Evolutionary conservation across 2,113 vertebrate species (phyloP).

Genomic region (Rhadina sibilatrix): DNA sequence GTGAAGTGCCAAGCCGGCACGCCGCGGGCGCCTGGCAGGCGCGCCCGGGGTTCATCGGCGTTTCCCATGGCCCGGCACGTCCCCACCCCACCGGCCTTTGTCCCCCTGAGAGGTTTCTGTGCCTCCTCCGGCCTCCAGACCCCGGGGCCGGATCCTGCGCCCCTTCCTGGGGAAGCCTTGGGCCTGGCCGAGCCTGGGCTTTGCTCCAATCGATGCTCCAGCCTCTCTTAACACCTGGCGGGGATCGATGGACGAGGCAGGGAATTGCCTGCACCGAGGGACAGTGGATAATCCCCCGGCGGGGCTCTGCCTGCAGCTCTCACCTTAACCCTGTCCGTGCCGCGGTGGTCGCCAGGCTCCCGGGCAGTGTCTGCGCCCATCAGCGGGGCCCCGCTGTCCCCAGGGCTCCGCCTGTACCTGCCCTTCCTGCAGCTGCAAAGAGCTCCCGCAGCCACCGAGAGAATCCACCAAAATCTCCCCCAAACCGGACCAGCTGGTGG

Average conservation of each 20-base stretch:
- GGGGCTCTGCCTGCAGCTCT: neutral
- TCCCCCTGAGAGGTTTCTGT: neutral
- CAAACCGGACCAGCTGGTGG: neutral
- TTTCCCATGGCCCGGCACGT: neutral
- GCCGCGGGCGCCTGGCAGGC: conserved; percentile 8
- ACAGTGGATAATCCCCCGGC: neutral
- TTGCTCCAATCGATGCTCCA: conserved; percentile 35
- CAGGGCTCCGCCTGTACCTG: neutral
- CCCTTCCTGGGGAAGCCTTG: neutral
- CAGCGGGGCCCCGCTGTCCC: no score
- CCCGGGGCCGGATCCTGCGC: rapidly evolving
- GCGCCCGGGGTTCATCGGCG: rapidly evolving
- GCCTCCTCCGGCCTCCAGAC: neutral
- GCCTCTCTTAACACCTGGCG: conserved; percentile 37
- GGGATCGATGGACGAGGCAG: conserved; percentile 64
- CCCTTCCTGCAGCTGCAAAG: neutral
- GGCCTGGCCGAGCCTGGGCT: neutral
- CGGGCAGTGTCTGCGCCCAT: neutral
- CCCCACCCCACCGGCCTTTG: rapidly evolving
- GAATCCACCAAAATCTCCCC: neutral
- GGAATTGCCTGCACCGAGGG: conserved; percentile 18
- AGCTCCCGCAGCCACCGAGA: neutral
- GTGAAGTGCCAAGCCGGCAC: neutral
- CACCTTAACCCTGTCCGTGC: neutral
- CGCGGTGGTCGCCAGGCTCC: rapidly evolving